Evolutionary conservation across 1,140 invertebrate species (phyloP), one percentile per base, ranked within the genome.

Genomic region (Dinothrombium tinctorium): DNA sequence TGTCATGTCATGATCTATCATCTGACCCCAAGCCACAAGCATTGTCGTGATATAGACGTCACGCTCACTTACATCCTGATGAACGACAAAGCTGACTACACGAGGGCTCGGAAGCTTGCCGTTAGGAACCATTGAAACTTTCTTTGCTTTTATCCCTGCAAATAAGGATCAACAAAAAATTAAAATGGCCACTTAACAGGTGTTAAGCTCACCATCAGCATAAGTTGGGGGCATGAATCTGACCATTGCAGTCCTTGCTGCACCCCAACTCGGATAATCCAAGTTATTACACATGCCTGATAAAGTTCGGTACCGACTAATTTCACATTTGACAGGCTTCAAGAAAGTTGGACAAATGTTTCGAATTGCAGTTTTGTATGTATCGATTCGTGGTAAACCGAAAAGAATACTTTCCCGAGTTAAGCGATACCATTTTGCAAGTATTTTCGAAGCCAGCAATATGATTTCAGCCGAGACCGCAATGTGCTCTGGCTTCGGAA

Each of bases 271-370:
- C 0, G 84, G 83, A 61, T 89, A 71, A 32, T 78, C 65, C 28
- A 89, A 60, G 55, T 94, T 95, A 43, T 84, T 94, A 59, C 86
- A 94, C 7, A 86, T 70, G 0, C 86, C 87, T 57, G 89, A 82
- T 40, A 75, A 69, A 5, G 81, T 65, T 2, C 87, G 44, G 40
- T 53, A 53, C 21, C 49, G 44, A 19, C 25, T 47, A 8, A 54
- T 28, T 36, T 56, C 52, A 51, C 82, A 89, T 55, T 84, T 75
- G 1, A 86, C 76, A 41, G 79, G 75, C 1, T 76, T 73, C 47
- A 87, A 66, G 54, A 78, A 82, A 1, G 78, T 73, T 3, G 82
- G 82, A 53, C 83, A 90, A 1, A 83, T 69, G 47, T 86, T 77
- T 7, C 74, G 62, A 43, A 89, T 77, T 3, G 82, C 60, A 0